Conservation (phyloP, 1,140 invertebrate species). For the Drosophila tani region DNA sequence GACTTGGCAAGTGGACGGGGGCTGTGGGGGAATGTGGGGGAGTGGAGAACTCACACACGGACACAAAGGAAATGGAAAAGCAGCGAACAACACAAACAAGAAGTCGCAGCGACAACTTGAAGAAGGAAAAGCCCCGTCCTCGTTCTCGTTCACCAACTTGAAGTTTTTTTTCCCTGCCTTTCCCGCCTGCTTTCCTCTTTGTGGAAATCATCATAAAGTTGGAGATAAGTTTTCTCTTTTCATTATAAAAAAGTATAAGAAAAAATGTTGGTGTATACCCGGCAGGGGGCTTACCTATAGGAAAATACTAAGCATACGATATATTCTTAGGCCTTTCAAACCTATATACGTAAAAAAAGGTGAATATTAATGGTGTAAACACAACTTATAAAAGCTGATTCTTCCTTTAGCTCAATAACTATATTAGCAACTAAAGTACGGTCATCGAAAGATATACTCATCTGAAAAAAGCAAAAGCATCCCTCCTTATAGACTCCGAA, state of each 20-base stretch:
- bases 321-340: too few relatives aligned
- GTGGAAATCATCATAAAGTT: constrained; percentile 83
- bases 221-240: constrained; percentile 83
- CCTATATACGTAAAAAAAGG: too few relatives aligned
- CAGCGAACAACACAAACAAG: constrained; percentile 71
- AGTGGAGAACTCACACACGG: constrained; percentile 27
- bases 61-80: constrained; percentile 81
- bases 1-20: constrained; percentile 62
- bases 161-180: constrained; percentile 23
- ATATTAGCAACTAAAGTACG: too few relatives aligned
- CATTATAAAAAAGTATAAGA: constrained; percentile 58
- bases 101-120: constrained; percentile 69
- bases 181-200: constrained; percentile 30
- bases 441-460: neutral
- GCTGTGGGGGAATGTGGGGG: constrained; percentile 3
- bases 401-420: too few relatives aligned
- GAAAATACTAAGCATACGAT: too few relatives aligned
- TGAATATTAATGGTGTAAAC: too few relatives aligned
- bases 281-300: neutral
- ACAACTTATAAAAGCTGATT: too few relatives aligned
- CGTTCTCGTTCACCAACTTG: constrained; percentile 47
- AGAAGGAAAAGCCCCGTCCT: constrained; percentile 69
- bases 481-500: neutral
- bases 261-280: constrained; percentile 11
- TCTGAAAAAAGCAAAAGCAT: too few relatives aligned